Base-by-base conservation (phyloP, 2,797 vertebrate species). In the Rhabdomys pumilio region DNA sequence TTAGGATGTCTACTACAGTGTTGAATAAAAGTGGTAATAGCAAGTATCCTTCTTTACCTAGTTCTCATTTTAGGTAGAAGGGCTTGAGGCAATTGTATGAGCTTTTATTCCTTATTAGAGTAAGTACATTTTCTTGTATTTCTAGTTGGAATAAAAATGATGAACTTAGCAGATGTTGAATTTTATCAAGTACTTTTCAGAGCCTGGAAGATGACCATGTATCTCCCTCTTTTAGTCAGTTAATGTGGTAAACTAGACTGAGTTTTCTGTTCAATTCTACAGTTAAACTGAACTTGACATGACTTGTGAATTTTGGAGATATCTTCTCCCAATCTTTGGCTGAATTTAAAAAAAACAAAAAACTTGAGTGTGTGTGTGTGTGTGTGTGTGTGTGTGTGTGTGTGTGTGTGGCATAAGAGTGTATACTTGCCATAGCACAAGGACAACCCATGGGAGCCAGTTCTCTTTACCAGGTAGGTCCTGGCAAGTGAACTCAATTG, bases 51-150 rank as follows among this genome's bases (percentile, higher is more conserved):
- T 69, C 72, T 47, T 55, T 73, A 73, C 15, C 72, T 84, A 61
- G 17, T 69, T 75, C 29, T 19, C 59, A 34, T 41, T 90, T 73
- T 75, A 79, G 26, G 75, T 75, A 89, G 65, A 22, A 90, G 44
- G 63, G 81, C 41, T 86, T 81, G 80, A 41, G 73, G 3, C 34
- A 53, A 10, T 55, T 95, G 55, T 76, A 15, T 53, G 44, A 63
- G 44, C 80, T 55, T 95, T 89, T 92, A 67, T 29, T 95, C n/a
- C 61, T 82, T 69, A 50, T 69, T 44, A 59, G 44, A 41, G 53
- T 73, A 63, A 55, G 65, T 65, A 55, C 19, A 26, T 81, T 76
- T 53, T 92, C 65, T 77, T 79, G 29, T 92, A 29, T 76, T 88
- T 31, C 50, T 65, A 69, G 31, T 82, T 90, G 50, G 13, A 81